Evolutionary conservation across 1,140 invertebrate species (phyloP), one percentile per base, ranked within the genome.

Genomic region (Brachionus calyciflorus): DNA sequence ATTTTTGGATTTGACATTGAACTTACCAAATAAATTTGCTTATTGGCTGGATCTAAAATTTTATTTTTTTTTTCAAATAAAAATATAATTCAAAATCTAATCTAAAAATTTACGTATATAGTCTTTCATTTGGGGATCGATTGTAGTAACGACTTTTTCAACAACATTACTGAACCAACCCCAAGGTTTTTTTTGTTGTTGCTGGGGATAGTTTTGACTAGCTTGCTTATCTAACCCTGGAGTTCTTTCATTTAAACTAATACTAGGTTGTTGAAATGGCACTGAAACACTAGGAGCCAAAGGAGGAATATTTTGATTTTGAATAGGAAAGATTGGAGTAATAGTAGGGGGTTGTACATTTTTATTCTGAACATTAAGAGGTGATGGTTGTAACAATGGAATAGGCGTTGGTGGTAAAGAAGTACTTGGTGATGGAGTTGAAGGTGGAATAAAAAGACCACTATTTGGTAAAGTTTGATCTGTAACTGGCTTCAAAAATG

Each of bases 51-150:
- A 21, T 60, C 68, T 73, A 26, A 48, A 24, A 37, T 5, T 37
- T 37, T 5, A 37, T 37, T 9, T 37, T 41, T 3, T 19, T 19
- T 7, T 28, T n/a, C 5, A 17, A 76, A 26, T 3, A 60, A 60
- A 12, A 60, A 77, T 46, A 63, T 40, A 30, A 9, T 30, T 21
- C 5, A 26, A 12, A 12, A 30, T 33, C 33, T 12, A 5, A 60
- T 44, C 14, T 69, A 40, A 26, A 51, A 21, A 49, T 88, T 88
- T 87, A 93, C 91, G 89, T 78, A 93, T 89, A 82, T 91, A 90
- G 85, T 93, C 91, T 82, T 90, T 91, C 92, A 94, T 93, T 83
- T 93, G 91, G 19, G 92, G 92, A 84, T 94, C 92, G 9, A 94
- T 84, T 17, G 91, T 93, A 17, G 91, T 93, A 40, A 94, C 92